Base-by-base conservation (phyloP, 1,140 invertebrate genomes). In the Lepidurus couesii region DNA sequence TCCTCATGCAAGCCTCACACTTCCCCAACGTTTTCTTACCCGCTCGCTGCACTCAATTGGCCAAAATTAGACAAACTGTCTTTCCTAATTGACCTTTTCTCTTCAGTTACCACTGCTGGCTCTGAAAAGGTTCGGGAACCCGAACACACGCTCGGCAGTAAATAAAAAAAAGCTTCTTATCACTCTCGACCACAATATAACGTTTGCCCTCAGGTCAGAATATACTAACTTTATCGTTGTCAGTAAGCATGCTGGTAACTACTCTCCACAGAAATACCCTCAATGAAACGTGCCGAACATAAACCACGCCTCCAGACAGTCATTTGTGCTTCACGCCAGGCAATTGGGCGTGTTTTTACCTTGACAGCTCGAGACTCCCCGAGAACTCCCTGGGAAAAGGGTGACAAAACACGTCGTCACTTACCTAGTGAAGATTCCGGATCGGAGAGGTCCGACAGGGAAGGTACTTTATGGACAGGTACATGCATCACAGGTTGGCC, bases 391-490 rank as follows among this genome's bases (percentile, higher is more conserved):
- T 1, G 13, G 3, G 9, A 1, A 65, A 34, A 34, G 34, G 34
- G 53, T 65, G 53, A 65, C 53, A 11, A 75, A 75, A 75, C 74
- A 42, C 8, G 45, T 42, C 10, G 5, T 21, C 42, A 92, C 92
- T 92, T 86, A 94, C 93, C 92, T 80, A 93, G 84, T 10, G 92
- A 93, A 45, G 90, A 91, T 86, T 94, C 93, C 24, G 90, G 90
- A 85, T 93, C 93, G 4, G 92, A 93, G 9, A 94, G 87, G 85
- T 94, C 93, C 73, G 91, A 92, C 44, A 94, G 88, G 1, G 92
- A 93, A 7, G 93, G 93, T 78, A 94, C 93, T 84, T 93, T 94
- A 84, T 92, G 91, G 87, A 93, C 92, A 24, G 91, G 73, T 88
- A 84, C 13, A 81, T 77, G 24, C 79, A 81, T 45, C 82, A 80